Conservation (phyloP, 1,140 invertebrate species). For the Brachionus calyciflorus region DNA sequence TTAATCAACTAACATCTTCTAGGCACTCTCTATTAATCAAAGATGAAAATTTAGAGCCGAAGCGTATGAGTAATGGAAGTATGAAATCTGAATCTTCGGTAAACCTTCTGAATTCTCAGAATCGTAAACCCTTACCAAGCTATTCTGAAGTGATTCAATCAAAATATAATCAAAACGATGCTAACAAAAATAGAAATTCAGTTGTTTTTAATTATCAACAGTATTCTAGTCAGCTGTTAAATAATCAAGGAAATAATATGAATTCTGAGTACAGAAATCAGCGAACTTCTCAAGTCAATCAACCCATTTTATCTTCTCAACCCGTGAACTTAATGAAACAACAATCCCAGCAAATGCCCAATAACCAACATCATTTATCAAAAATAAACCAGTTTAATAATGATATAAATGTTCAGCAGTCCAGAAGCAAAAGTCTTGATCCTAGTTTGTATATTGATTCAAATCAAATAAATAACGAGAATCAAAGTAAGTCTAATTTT, state of each 20-base stretch:
- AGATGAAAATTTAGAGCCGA: neutral
- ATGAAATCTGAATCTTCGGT: neutral
- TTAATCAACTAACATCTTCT: neutral
- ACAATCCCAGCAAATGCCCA: too few relatives aligned
- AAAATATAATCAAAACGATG: neutral
- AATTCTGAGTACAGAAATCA: neutral
- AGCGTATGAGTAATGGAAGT: neutral
- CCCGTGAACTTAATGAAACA: neutral
- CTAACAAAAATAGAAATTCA: slow-evolving; percentile 24
- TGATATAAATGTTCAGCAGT: neutral
- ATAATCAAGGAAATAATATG: slow-evolving; percentile 6
- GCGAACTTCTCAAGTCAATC: neutral
- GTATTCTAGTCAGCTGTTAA: slow-evolving; percentile 25
- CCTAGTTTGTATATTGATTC: neutral
- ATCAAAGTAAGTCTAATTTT: slow-evolving; percentile 1
- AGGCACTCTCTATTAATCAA: neutral
- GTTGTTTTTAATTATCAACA: slow-evolving; percentile 24
- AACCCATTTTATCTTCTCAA: neutral
- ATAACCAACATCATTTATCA: neutral
- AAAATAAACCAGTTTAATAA: neutral
- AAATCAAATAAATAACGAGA: neutral
- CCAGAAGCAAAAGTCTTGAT: slow-evolving; percentile 41
- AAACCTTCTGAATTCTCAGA: neutral
- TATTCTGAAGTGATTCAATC: slow-evolving; percentile 27
- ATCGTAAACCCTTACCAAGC: slow-evolving; percentile 34